These are phyloP conservation scores for Drosophila nebulosa DNA, from an alignment of 1,140 invertebrate genomes.

Conservation along the genomic window DNA sequence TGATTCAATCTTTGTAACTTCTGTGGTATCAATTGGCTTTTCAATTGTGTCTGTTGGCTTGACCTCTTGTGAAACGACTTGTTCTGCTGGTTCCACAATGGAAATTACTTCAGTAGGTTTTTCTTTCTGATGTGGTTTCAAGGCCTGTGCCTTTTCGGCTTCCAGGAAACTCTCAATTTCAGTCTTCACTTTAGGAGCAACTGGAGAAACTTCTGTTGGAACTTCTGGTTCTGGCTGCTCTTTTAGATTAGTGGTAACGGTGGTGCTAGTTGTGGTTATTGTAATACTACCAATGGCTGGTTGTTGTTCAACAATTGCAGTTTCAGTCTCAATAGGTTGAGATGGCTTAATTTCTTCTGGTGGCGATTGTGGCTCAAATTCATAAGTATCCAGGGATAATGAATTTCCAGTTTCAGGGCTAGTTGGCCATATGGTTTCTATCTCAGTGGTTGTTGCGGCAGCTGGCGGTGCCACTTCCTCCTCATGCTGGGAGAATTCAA, in stretches of 20 bases:
- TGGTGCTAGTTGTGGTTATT: slow-evolving; percentile 39
- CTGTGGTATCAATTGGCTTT: background rate
- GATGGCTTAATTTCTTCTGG: background rate
- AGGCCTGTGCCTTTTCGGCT: slow-evolving; percentile 27
- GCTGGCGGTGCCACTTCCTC: slow-evolving; percentile 31
- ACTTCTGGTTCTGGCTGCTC: background rate
- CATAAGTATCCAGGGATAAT: slow-evolving; percentile 59
- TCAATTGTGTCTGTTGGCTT: background rate
- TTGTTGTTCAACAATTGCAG: background rate
- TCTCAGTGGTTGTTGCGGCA: background rate
- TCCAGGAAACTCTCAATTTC: slow-evolving; percentile 42
- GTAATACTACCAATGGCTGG: slow-evolving; percentile 37
- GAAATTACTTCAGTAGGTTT: background rate
- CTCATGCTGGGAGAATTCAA: slow-evolving; percentile 73
- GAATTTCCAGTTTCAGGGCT: slow-evolving; percentile 72
- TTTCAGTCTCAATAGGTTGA: background rate
- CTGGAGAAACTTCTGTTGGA: background rate
- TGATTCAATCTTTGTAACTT: background rate
- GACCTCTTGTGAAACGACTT: background rate
- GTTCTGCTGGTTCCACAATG: background rate
- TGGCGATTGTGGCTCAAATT: slow-evolving; percentile 53
- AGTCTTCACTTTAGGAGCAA: slow-evolving; percentile 24
- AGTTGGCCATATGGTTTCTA: slow-evolving; percentile 67
- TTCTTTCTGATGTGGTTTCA: slow-evolving; percentile 11
- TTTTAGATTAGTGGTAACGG: slow-evolving; percentile 10